Conservation (phyloP, 2,113 vertebrate species). For the Spermophilus dauricus region DNA sequence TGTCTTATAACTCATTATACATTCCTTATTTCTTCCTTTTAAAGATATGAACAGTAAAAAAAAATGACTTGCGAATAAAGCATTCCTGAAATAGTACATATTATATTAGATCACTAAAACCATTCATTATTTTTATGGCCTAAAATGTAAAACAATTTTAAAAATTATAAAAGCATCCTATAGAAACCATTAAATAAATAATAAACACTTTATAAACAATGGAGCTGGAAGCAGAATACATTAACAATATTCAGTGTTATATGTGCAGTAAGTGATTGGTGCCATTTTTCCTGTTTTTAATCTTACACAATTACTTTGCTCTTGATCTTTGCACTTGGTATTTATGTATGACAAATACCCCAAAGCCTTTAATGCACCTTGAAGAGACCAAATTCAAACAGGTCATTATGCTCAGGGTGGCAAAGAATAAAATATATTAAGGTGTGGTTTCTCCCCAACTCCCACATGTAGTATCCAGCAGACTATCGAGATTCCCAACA, state of each 20-base stretch:
- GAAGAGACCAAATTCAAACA: constrained; percentile 33
- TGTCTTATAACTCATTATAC: neutral
- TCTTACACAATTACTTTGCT: constrained; percentile 28
- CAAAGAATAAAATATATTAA: constrained; percentile 16
- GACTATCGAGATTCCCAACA: neutral
- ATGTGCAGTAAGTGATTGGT: neutral
- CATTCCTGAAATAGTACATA: constrained; percentile 1
- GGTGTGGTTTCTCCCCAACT: neutral
- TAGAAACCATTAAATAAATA: neutral
- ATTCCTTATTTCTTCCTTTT: neutral
- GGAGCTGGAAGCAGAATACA: neutral
- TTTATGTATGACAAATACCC: constrained; percentile 25
- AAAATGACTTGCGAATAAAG: constrained; percentile 10
- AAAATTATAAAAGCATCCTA: neutral
- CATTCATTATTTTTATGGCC: neutral
- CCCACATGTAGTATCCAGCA: neutral
- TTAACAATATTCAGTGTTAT: neutral
- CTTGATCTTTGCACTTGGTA: neutral
- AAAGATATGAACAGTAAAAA: constrained; percentile 11
- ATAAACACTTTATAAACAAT: neutral
- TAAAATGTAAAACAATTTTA: neutral
- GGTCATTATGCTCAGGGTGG: neutral
- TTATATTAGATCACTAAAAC: neutral
- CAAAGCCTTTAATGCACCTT: neutral
- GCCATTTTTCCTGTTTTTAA: constrained; percentile 38